phyloP scores from a whole-genome alignment of 2,888 invertebrate species.

The Metacarcinus magister region DNA sequence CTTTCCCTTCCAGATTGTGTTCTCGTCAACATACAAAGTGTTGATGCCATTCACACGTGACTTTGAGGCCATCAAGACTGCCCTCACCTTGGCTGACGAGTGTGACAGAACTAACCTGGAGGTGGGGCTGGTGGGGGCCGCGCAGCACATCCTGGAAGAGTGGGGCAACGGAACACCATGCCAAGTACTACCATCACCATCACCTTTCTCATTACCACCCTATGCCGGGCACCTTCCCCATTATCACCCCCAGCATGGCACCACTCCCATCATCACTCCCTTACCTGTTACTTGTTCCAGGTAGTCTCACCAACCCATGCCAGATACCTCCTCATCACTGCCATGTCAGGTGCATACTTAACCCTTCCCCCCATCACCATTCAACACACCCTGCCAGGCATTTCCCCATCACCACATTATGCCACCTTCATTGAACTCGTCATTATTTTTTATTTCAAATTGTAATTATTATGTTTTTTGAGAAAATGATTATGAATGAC shows the following conservation, averaged over 20 bases:
- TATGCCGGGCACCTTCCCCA: not conserved
- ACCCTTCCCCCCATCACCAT: too few relatives aligned
- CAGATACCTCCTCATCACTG: too few relatives aligned
- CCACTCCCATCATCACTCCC: too few relatives aligned
- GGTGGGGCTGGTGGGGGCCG: constrained; percentile 91
- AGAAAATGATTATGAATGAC: not conserved
- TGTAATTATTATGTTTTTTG: not conserved
- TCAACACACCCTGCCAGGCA: too few relatives aligned
- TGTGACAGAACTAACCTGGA: constrained; percentile 95
- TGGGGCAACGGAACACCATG: constrained; percentile 95
- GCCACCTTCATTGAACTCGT: not conserved
- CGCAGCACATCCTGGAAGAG: constrained; percentile 91
- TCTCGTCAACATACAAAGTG: constrained; percentile 87
- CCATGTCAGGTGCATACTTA: too few relatives aligned
- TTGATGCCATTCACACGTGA: constrained; percentile 83
- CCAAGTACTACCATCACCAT: constrained; percentile 87
- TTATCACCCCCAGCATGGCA: too few relatives aligned
- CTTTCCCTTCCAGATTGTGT: constrained; percentile 85
- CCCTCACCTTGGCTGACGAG: constrained; percentile 90
- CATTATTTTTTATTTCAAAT: not conserved
- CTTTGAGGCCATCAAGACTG: constrained; percentile 80
- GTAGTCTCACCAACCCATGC: too few relatives aligned
- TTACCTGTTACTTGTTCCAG: too few relatives aligned
- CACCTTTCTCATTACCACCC: not conserved
- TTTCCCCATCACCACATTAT: not conserved